Percentiles rank a stretch among this genome's conserved stretches.
These are phyloP conservation scores for Hymenopus coronatus DNA, from an alignment of 2,888 invertebrate species.

Conservation along the genomic window DNA sequence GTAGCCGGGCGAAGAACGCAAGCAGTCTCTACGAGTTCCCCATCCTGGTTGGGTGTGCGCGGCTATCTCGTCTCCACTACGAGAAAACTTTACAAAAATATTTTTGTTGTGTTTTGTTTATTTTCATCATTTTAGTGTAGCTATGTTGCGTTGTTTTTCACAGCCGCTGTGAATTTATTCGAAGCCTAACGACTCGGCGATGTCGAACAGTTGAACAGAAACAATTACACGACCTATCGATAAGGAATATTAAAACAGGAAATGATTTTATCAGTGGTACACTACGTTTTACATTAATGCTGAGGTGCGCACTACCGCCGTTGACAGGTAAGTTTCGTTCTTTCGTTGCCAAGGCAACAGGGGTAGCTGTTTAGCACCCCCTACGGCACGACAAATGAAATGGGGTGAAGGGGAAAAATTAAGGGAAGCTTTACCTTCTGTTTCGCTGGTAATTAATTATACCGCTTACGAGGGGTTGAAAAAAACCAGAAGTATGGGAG, in stretches of 20 bases:
- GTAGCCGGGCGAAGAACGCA: slow-evolving; percentile 20
- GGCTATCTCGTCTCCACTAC: background rate
- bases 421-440: background rate
- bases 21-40: slow-evolving; percentile 14
- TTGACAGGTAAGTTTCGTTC: background rate
- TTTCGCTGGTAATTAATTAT: background rate
- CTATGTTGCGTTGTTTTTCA: background rate
- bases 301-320: background rate
- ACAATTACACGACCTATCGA: background rate
- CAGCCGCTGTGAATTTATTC: background rate
- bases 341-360: slow-evolving; percentile 7
- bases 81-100: background rate
- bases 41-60: background rate
- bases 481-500: background rate
- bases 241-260: slow-evolving; percentile 8
- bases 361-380: background rate
- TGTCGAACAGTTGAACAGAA: background rate
- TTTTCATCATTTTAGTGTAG: background rate
- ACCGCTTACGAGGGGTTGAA: background rate
- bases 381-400: background rate
- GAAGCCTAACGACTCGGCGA: background rate
- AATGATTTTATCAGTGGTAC: background rate
- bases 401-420: background rate
- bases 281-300: background rate
- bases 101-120: background rate